Conservation (phyloP, 1,140 invertebrate species). For the Dreissena rostriformis region DNA sequence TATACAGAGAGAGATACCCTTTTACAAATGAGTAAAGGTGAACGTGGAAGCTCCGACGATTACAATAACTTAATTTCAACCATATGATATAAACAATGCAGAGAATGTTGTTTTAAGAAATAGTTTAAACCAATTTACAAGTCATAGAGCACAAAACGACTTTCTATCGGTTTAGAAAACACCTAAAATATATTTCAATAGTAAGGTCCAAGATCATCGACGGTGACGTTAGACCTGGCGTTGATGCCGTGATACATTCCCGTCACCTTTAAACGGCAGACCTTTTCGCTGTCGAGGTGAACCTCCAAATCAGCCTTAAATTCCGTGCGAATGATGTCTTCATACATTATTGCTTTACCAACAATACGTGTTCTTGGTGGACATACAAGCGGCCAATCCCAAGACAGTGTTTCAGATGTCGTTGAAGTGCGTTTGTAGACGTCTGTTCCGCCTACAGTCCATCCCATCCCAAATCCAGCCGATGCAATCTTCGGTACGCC, state of each 20-base stretch:
- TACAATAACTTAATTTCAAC: too few species aligned
- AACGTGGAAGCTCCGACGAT: too few species aligned
- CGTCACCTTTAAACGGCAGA: not conserved
- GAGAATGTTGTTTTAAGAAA: too few species aligned
- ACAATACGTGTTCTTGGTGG: not conserved
- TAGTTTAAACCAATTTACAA: too few species aligned
- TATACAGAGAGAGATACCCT: too few species aligned
- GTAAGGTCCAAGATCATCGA: not conserved
- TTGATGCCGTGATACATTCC: not conserved
- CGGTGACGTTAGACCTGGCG: not conserved
- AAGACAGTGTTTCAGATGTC: not conserved
- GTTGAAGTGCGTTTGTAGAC: not conserved
- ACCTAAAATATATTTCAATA: not conserved
- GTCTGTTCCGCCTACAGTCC: not conserved
- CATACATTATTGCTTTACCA: constrained; percentile 6
- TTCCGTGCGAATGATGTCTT: not conserved
- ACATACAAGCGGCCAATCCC: constrained; percentile 4
- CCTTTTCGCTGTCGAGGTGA: not conserved
- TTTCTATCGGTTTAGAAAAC: too few species aligned
- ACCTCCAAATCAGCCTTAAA: not conserved
- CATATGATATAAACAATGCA: too few species aligned
- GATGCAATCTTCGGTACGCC: not conserved
- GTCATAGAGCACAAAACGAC: too few species aligned
- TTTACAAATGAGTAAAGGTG: too few species aligned
- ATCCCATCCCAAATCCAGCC: not conserved